Evolutionary conservation across 2,888 invertebrate species (phyloP).

Genomic region (Cerceris rybyensis): DNA sequence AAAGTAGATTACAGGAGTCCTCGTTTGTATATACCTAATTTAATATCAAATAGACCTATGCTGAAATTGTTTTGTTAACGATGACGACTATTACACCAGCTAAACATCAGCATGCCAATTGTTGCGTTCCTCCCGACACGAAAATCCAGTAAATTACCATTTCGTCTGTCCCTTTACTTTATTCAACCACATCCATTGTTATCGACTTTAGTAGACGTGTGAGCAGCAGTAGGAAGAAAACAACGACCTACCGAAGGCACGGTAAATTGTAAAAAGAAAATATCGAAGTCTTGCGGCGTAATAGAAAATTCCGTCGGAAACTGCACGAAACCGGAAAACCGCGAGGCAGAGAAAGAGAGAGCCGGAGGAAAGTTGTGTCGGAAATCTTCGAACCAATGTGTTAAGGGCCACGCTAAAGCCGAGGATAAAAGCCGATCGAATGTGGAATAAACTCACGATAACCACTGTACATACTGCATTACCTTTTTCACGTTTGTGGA

Average conservation of each 20-base stretch:
- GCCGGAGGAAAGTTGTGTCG: not conserved
- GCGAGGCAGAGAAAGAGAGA: not conserved
- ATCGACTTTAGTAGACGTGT: not conserved
- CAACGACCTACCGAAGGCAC: not conserved
- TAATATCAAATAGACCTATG: too few species aligned
- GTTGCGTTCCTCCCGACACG: not conserved
- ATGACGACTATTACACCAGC: too few species aligned
- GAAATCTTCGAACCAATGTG: conserved; percentile 6
- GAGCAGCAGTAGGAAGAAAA: not conserved
- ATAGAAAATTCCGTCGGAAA: not conserved
- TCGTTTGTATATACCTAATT: too few species aligned
- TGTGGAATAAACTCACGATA: conserved; percentile 3
- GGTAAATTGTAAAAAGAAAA: conserved; percentile 1
- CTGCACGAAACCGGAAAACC: not conserved
- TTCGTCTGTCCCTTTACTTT: not conserved
- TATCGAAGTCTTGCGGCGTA: not conserved
- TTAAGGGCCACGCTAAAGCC: not conserved
- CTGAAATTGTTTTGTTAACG: too few species aligned
- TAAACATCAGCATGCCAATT: not conserved
- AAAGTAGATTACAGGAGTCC: too few species aligned
- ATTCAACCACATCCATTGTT: not conserved
- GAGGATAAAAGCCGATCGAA: not conserved
- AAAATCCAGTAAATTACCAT: not conserved
- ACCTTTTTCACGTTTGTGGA: not conserved
- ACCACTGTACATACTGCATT: not conserved